Evolutionary conservation across 53 echinoderm and acorn worm species (phyloP), one percentile per base, ranked within the genome.

Genomic region (Luidia sarsii): DNA sequence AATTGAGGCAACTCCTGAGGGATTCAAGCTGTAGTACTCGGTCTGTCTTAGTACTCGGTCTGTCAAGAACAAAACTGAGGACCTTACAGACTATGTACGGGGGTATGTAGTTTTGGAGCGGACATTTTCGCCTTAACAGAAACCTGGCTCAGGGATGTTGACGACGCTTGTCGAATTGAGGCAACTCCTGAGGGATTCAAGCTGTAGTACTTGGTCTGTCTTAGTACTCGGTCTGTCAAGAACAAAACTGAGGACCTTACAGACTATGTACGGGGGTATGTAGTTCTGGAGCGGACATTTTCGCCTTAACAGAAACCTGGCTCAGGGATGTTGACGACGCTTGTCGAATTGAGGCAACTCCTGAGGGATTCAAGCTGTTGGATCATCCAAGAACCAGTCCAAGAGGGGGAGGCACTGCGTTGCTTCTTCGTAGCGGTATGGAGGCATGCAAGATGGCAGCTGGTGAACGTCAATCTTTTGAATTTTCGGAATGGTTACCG

Each of bases 371-470:
- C 15, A 7, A 50, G 15, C 15, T 50, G 4, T 13, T 50, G 15
- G 50, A 50, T 13, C 50, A 50, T 21, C 50, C 50, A 13, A 50
- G 50, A 50, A n/a, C 50, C 15, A 14, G 65, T 34, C 39, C 36
- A 65, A 65, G 39, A 1, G 65, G 65, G 18, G 39, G n/a, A 38
- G 65, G 65, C n/a, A 65, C 65, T 38, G 65, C 65, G 39, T 25
- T 65, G 15, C 39, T 65, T 37, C 18, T 18, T 3, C 65, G 39
- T 5, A 41, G 39, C 38, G 39, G 3, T 65, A 16, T 65, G 38
- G 32, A 65, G 39, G 61, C 33, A 1, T 16, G 30, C 32, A 61
- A 61, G 7, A 30, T 29, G 8, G 29, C 61, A 7, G 61, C 39
- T 38, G 39, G 39, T 38, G 65, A 65, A 65, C 39, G 21, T 20